phyloP scores from a whole-genome alignment of 2,888 invertebrate species.

The Dysmachus trigonus region DNA sequence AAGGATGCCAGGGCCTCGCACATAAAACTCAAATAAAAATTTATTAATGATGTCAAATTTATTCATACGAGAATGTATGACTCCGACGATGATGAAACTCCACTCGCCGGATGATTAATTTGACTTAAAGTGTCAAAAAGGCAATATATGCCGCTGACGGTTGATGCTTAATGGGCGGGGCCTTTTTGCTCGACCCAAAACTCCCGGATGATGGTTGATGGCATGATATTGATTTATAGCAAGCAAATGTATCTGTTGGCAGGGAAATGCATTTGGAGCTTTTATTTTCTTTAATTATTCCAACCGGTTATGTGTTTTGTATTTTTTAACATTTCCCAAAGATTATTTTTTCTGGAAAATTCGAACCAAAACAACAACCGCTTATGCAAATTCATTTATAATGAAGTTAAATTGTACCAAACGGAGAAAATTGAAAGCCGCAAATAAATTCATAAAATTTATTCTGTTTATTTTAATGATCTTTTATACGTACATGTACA shows the following conservation, averaged over 20 bases:
- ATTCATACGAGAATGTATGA: slow-evolving; percentile 7
- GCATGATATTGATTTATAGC: background rate
- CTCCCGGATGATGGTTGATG: background rate
- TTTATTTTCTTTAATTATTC: background rate
- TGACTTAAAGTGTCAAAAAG: slow-evolving; percentile 7
- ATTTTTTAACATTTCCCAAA: background rate
- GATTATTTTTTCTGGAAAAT: background rate
- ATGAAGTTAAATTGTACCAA: no score
- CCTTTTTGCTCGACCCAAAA: background rate
- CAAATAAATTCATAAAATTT: no score
- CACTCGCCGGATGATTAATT: background rate
- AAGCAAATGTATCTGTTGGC: background rate
- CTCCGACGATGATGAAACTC: background rate
- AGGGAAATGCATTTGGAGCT: background rate
- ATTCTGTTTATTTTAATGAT: no score
- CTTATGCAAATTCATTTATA: no score
- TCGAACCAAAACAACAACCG: no score
- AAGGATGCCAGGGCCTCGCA: background rate
- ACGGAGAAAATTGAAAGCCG: no score
- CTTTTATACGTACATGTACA: no score
- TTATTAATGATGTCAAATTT: slow-evolving; percentile 29
- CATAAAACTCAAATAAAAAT: slow-evolving; percentile 26
- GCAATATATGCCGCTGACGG: background rate
- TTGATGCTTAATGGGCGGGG: background rate
- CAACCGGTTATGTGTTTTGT: background rate